phyloP scores from a whole-genome alignment of 2,888 invertebrate species.

The Dione juno region DNA sequence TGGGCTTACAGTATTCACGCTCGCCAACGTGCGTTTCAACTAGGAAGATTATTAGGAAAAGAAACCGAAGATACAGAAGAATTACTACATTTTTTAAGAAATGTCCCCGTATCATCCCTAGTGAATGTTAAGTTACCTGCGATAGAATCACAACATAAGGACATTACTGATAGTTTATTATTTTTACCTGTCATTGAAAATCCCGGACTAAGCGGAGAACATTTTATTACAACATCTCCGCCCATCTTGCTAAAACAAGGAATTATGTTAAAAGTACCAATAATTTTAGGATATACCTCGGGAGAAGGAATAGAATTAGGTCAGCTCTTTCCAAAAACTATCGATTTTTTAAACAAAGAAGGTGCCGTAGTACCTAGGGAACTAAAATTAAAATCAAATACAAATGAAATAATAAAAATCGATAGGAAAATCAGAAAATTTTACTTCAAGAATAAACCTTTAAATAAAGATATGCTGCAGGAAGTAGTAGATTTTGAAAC shows the following conservation, averaged over 20 bases:
- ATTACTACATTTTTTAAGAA: conserved; percentile 65
- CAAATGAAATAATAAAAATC: conserved; percentile 53
- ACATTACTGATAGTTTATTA: conserved; percentile 65
- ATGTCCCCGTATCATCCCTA: conserved; percentile 61
- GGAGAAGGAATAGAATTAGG: conserved; percentile 76
- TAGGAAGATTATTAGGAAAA: conserved; percentile 70
- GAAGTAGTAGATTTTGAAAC: conserved; percentile 64
- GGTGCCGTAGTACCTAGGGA: conserved; percentile 73
- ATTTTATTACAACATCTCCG: conserved; percentile 65
- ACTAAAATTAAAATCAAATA: conserved; percentile 63
- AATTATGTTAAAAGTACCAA: conserved; percentile 63
- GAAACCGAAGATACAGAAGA: conserved; percentile 67
- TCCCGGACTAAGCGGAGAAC: conserved; percentile 55
- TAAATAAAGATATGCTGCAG: conserved; percentile 59
- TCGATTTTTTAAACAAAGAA: conserved; percentile 53
- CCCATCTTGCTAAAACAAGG: conserved; percentile 60
- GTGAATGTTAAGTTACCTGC: conserved; percentile 66
- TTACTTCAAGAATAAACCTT: conserved; percentile 63
- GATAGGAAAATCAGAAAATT: conserved; percentile 65
- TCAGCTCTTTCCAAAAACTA: conserved; percentile 57
- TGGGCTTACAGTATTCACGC: conserved; percentile 72
- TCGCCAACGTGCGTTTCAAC: conserved; percentile 69
- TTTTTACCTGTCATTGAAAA: conserved; percentile 77
- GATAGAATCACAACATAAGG: conserved; percentile 57
- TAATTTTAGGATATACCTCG: conserved; percentile 73